phyloP scores from a whole-genome alignment of 2,113 vertebrate genomes.

The Heterochromis multidens region DNA sequence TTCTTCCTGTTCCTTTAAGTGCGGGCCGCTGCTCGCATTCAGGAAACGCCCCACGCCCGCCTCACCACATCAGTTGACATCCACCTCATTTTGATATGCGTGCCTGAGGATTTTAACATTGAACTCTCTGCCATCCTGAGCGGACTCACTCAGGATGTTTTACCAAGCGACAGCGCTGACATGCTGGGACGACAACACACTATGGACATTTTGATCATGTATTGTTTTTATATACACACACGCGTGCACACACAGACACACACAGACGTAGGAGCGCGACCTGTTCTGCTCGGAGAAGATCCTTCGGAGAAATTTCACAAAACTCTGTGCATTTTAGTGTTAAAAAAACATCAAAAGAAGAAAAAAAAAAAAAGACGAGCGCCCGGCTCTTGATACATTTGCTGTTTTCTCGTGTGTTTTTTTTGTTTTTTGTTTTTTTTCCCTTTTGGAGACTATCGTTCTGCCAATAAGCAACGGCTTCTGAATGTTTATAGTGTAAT shows the following conservation, averaged over 20 bases:
- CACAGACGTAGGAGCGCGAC: slow-evolving; percentile 12
- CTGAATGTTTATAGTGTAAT: slow-evolving; percentile 98
- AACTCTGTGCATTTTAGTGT: slow-evolving; percentile 84
- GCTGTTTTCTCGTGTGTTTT: slow-evolving; percentile 86
- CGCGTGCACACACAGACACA: slow-evolving; percentile 6
- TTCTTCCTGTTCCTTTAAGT: slow-evolving; percentile 42
- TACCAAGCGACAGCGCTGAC: background rate
- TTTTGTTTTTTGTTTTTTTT: slow-evolving; percentile 40
- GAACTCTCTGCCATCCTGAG: slow-evolving; percentile 7
- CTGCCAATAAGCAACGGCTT: slow-evolving; percentile 98
- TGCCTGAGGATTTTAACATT: slow-evolving; percentile 54
- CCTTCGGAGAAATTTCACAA: slow-evolving; percentile 44
- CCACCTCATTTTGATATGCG: slow-evolving; percentile 57
- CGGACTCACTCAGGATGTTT: slow-evolving; percentile 39
- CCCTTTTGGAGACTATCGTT: slow-evolving; percentile 77
- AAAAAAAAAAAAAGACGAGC: slow-evolving; percentile 17
- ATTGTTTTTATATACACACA: slow-evolving; percentile 58
- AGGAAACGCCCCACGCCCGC: slow-evolving; percentile 63
- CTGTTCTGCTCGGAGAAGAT: slow-evolving; percentile 29
- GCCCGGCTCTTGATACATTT: slow-evolving; percentile 82
- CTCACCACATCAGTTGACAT: slow-evolving; percentile 45
- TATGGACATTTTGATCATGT: slow-evolving; percentile 44
- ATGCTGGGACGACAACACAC: slow-evolving; percentile 13
- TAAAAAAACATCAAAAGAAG: slow-evolving; percentile 55
- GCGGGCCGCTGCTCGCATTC: slow-evolving; percentile 65